Evolutionary conservation across 1,140 invertebrate species (phyloP).

Genomic region (Drosophila athabasca): DNA sequence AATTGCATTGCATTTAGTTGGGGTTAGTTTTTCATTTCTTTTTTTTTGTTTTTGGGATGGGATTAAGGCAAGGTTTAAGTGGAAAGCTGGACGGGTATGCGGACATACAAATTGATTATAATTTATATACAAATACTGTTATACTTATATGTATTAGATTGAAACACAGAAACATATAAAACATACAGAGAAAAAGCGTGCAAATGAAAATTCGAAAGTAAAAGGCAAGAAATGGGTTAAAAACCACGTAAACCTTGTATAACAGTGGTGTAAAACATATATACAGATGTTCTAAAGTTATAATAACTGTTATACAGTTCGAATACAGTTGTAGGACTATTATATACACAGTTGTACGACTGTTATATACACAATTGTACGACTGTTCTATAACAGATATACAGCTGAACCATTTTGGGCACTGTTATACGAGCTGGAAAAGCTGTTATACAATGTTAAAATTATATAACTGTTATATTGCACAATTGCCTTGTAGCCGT

Average conservation of each 20-base stretch:
- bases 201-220: neutral
- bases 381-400: too few species aligned
- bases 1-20: slow-evolving; percentile 50
- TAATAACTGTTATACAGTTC: too few species aligned
- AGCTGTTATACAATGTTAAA: too few species aligned
- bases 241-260: neutral
- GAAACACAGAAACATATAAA: neutral
- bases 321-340: too few species aligned
- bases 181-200: neutral
- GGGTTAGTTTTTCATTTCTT: neutral
- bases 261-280: too few species aligned
- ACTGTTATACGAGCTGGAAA: too few species aligned
- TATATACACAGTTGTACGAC: too few species aligned
- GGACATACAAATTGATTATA: neutral
- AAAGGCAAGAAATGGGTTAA: neutral
- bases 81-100: neutral
- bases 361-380: too few species aligned
- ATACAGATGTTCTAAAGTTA: too few species aligned
- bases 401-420: too few species aligned
- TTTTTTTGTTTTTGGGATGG: neutral
- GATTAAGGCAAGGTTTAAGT: neutral
- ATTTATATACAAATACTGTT: neutral
- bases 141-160: neutral
- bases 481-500: too few species aligned
- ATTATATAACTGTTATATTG: too few species aligned